Evolutionary conservation across 2,888 invertebrate genomes (phyloP), one percentile per base, ranked within the genome.

Genomic region (Boloria euphrosyne): DNA sequence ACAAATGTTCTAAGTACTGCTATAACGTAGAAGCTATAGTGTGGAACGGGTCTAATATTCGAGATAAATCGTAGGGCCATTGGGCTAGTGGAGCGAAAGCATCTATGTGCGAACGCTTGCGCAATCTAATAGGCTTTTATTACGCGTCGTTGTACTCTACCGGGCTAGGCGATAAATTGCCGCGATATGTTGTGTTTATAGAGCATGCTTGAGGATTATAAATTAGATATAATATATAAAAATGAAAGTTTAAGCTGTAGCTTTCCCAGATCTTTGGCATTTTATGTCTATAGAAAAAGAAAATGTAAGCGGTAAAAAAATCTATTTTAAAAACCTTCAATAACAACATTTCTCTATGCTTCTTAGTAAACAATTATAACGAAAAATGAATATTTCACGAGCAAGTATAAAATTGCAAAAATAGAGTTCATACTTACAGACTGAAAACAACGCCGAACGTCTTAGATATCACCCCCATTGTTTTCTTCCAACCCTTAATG

Each of bases 381-480:
- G 7, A 38, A 38, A 38, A 38, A 38, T 2, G 7, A 10, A 38
- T 38, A 38, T 38, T 38, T 38, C 7, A 38, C 31, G 10, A 10
- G 31, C 31, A 38, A 38, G 2, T 38, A 38, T 38, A 10, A 31
- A 38, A 38, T 38, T 38, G 10, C 7, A 2, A 38, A 38, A 38
- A 38, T 38, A 38, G 7, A 38, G 1, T 10, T 38, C 10, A 22
- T 68, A 95, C 96, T 96, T 91, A 96, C 96, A 96, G 95, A 91
- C 95, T 95, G 93, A 95, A 96, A 84, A 96, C 94, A 84, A 96
- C 95, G 88, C 95, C 95, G 76, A 96, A 94, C 69, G 95, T 95
- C 87, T 96, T 96, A 68, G 95, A 95, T 77, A 96, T 94, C 84
- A 95, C 95, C 77, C 96, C 96, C 95, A 96, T 95, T 80, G 90